Evolutionary conservation across 1,140 invertebrate species (phyloP), one percentile per base, ranked within the genome.

Genomic region (Tetranychus urticae): DNA sequence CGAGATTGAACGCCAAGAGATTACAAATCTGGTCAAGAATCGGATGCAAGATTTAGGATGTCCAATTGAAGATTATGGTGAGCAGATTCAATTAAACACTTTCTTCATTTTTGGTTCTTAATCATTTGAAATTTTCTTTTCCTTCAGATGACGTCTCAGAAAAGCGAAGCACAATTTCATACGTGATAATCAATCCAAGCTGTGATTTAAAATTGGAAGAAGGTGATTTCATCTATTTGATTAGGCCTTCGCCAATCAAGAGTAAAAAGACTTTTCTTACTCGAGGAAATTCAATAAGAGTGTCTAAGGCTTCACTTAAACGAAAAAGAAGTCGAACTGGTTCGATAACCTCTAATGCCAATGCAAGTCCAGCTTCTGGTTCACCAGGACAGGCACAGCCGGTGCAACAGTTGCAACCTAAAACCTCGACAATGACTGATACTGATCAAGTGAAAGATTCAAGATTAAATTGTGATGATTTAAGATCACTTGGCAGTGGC

Each of bases 111-210:
- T 23, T n/a, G 8, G 3, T 52, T 23, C 33, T 33, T 47, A n/a
- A 31, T 33, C 23, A 7, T 23, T 23, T 52, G n/a, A 31, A 7
- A n/a, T 23, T 12, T 33, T 52, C 6, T 52, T 33, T 52, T 56
- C 14, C n/a, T 56, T 4, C 55, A 56, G 55, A 56, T 12, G 55
- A 56, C 10, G 35, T 36, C 34, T 56, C 55, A 10, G 55, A 56
- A 36, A 56, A 56, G 36, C 14, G 55, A 56, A 56, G 55, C 33
- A 56, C 55, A 2, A 37, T 97, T 7, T 96, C 90, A 2, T 98
- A 96, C 74, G 92, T 97, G 60, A 94, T 98, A 67, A 97, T 97
- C 68, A 98, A 98, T 71, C 93, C 93, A 0, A 90, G 86, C 70
- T 94, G 90, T 77, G 93, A 98, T 75, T 77, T 97, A 0, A 90